Evolutionary conservation across 2,113 vertebrate genomes (phyloP).

Genomic region (Tenebrosternarchus preto): DNA sequence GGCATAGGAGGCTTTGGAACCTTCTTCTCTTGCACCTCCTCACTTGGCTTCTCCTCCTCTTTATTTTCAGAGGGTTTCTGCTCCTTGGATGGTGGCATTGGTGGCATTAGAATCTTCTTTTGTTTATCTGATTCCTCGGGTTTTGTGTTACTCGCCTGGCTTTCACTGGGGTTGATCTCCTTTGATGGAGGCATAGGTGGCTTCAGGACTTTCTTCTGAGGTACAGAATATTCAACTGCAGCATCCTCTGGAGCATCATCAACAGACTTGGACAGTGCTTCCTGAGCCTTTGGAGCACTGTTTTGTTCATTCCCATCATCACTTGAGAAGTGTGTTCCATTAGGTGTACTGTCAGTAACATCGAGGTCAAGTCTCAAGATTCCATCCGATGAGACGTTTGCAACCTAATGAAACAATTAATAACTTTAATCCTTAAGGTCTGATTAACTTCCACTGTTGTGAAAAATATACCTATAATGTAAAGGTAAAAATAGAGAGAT

Average conservation of each 20-base stretch:
- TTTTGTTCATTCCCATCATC: constrained; percentile 49
- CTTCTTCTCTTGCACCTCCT: constrained; percentile 55
- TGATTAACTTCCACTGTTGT: not conserved
- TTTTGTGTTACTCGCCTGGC: constrained; percentile 50
- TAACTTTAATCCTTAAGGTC: not conserved
- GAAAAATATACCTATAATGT: not conserved
- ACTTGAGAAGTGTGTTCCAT: constrained; percentile 58
- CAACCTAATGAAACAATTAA: constrained; percentile 72
- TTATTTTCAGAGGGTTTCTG: constrained; percentile 46
- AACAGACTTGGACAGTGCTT: constrained; percentile 11
- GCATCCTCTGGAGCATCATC: constrained; percentile 29
- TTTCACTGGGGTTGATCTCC: constrained; percentile 48
- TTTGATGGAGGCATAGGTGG: constrained; percentile 71
- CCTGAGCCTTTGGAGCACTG: constrained; percentile 18
- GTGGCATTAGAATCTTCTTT: constrained; percentile 74
- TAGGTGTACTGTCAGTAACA: constrained; percentile 69
- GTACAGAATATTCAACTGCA: constrained; percentile 2
- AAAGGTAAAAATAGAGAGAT: not conserved
- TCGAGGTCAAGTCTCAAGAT: constrained; percentile 85
- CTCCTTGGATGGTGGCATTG: constrained; percentile 66
- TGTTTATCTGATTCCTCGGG: constrained; percentile 51
- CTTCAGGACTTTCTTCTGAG: constrained; percentile 65
- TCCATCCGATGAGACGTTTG: constrained; percentile 82
- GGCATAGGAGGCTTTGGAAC: constrained; percentile 56
- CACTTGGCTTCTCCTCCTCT: constrained; percentile 55